Conservation (phyloP, 2,113 vertebrate genomes). For the Corvus moneduloides region DNA sequence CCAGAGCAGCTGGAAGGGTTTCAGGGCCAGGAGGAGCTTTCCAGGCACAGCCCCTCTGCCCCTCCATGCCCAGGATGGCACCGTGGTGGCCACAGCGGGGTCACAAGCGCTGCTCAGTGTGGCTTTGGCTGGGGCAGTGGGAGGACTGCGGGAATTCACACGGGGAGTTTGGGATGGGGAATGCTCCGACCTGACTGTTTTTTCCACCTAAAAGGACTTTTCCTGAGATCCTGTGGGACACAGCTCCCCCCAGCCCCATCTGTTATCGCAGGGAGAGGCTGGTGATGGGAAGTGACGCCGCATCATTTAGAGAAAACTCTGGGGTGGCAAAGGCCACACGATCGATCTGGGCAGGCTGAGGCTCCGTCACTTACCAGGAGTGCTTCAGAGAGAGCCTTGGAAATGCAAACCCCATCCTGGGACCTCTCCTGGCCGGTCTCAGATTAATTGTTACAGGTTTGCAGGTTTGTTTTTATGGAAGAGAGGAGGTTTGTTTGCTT, state of each 20-base stretch:
- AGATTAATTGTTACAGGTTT: constrained; percentile 14
- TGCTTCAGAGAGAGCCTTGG: background rate
- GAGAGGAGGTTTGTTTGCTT: constrained; percentile 25
- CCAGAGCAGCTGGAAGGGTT: too few species aligned
- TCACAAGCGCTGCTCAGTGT: too few species aligned
- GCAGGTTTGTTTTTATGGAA: background rate
- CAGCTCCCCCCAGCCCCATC: background rate
- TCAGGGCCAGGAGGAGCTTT: too few species aligned
- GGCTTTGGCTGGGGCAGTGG: too few species aligned
- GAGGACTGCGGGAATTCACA: too few species aligned
- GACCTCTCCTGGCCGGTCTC: background rate
- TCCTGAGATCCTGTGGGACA: background rate
- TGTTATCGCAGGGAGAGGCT: fast-evolving
- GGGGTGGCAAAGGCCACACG: background rate
- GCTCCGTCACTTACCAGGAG: background rate
- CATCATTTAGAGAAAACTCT: background rate
- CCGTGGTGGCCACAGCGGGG: too few species aligned
- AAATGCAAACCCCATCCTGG: background rate
- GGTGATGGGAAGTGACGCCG: background rate
- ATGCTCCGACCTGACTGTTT: fast-evolving
- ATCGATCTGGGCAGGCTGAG: background rate
- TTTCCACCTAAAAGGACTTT: background rate
- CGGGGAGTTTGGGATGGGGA: too few species aligned
- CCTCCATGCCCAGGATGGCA: too few species aligned
- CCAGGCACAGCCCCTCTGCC: too few species aligned